Percentiles rank a stretch among this genome's conserved stretches.
Evolutionary conservation across 2,113 vertebrate genomes (phyloP).

Genomic region (Urocynchramus pylzowi): DNA sequence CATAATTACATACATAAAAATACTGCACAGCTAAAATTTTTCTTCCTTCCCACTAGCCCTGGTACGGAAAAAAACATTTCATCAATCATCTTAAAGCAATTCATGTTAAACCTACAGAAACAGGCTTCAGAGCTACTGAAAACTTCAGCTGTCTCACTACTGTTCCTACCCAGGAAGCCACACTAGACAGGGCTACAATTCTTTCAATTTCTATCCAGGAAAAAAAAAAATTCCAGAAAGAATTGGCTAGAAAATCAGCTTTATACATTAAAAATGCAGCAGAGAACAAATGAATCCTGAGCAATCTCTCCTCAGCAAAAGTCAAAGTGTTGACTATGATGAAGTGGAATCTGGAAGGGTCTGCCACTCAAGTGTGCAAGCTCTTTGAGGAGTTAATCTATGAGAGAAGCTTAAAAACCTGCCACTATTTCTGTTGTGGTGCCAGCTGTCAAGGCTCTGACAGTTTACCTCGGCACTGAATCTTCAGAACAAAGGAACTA

Average conservation of each 20-base stretch:
- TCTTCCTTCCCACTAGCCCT: neutral
- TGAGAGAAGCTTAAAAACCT: conserved; percentile 23
- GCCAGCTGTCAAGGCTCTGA: conserved; percentile 55
- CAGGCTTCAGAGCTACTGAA: neutral
- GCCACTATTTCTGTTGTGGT: conserved; percentile 11
- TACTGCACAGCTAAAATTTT: neutral
- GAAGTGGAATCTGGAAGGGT: conserved; percentile 20
- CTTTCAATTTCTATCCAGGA: neutral
- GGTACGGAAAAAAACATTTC: neutral
- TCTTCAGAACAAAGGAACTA: conserved; percentile 54
- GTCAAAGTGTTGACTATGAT: neutral
- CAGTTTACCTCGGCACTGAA: neutral
- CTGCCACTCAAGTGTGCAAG: conserved; percentile 14
- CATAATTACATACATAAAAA: neutral
- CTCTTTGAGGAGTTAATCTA: conserved; percentile 55
- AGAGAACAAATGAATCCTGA: neutral
- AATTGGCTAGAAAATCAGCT: neutral
- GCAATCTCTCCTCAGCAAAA: neutral
- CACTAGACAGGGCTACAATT: neutral
- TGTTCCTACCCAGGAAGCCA: neutral
- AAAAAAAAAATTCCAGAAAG: neutral
- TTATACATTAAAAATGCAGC: neutral
- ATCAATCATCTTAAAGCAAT: neutral
- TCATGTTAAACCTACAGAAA: neutral
- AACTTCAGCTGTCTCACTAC: neutral